Percentiles rank a stretch among this genome's conserved stretches.
Evolutionary conservation across 2,888 invertebrate genomes (phyloP).

Genomic region (Aphodius granarius): DNA sequence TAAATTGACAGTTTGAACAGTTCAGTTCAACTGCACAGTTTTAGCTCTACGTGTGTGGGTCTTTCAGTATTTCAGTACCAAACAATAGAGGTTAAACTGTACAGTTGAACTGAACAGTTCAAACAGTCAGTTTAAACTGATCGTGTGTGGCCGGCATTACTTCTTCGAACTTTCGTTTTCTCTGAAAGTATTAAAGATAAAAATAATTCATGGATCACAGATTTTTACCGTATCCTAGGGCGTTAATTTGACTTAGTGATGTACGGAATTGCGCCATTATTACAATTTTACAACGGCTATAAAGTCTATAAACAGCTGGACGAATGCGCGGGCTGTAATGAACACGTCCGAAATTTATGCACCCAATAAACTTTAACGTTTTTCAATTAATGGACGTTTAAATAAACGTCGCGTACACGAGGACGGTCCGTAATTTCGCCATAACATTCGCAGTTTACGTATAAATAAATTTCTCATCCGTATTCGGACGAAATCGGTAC

Average conservation of each 20-base stretch:
- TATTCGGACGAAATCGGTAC: not conserved
- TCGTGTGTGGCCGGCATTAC: too few relatives aligned
- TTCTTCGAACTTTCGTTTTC: too few relatives aligned
- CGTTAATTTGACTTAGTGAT: not conserved
- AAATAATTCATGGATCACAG: too few relatives aligned
- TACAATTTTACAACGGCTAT: not conserved
- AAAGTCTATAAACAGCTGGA: not conserved
- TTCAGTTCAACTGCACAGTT: too few relatives aligned
- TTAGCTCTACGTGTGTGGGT: too few relatives aligned
- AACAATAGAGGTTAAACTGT: too few relatives aligned
- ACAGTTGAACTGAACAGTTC: too few relatives aligned
- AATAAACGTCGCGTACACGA: not conserved
- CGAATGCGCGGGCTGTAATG: not conserved
- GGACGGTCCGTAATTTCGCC: not conserved
- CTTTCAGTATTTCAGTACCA: too few relatives aligned
- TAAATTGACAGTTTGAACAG: too few relatives aligned
- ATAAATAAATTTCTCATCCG: not conserved
- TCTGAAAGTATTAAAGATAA: too few relatives aligned
- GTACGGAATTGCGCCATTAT: not conserved
- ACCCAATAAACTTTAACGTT: not conserved
- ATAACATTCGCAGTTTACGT: not conserved
- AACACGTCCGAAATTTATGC: not conserved
- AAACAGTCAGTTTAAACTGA: too few relatives aligned
- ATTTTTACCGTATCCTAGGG: not conserved
- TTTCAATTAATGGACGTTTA: not conserved